Conservation (phyloP, 2,113 vertebrate genomes). For the Syngnathus floridae region DNA sequence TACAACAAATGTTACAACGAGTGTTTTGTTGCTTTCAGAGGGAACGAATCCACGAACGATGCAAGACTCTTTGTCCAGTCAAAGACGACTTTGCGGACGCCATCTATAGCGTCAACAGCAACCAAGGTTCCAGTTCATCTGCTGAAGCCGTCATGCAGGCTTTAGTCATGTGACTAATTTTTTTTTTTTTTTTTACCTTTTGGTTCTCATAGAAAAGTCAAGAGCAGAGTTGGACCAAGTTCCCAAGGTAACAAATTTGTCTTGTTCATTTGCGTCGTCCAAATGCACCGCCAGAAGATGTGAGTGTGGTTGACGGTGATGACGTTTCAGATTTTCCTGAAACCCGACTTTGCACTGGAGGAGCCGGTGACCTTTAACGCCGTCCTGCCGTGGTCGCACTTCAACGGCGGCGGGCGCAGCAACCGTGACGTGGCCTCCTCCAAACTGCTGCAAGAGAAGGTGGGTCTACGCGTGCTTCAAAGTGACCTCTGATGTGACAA, state of each 20-base stretch:
- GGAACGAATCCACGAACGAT: conserved; percentile 88
- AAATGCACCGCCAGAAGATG: too few relatives aligned
- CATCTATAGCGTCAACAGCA: conserved; percentile 71
- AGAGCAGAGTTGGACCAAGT: conserved; percentile 95
- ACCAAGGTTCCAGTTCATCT: conserved; percentile 67
- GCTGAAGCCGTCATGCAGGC: neutral
- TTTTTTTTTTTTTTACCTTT: neutral
- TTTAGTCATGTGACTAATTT: neutral
- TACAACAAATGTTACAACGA: too few relatives aligned
- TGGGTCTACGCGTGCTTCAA: conserved; percentile 26
- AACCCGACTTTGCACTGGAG: conserved; percentile 93
- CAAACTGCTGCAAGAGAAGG: conserved; percentile 95
- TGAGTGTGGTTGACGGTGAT: neutral
- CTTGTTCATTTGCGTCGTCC: neutral
- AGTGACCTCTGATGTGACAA: too few relatives aligned
- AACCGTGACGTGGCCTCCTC: conserved; percentile 87
- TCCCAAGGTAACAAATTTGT: conserved; percentile 81
- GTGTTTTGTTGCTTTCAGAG: conserved; percentile 65
- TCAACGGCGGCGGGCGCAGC: conserved; percentile 86
- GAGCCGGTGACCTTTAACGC: conserved; percentile 88
- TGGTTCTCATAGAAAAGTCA: conserved; percentile 80
- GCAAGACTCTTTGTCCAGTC: conserved; percentile 82
- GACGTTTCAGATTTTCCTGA: conserved; percentile 89
- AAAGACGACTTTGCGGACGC: conserved; percentile 83
- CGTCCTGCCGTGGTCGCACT: conserved; percentile 97